These are phyloP conservation scores for Eurosta solidaginis DNA, from an alignment of 1,140 invertebrate species.

Conservation along the genomic window DNA sequence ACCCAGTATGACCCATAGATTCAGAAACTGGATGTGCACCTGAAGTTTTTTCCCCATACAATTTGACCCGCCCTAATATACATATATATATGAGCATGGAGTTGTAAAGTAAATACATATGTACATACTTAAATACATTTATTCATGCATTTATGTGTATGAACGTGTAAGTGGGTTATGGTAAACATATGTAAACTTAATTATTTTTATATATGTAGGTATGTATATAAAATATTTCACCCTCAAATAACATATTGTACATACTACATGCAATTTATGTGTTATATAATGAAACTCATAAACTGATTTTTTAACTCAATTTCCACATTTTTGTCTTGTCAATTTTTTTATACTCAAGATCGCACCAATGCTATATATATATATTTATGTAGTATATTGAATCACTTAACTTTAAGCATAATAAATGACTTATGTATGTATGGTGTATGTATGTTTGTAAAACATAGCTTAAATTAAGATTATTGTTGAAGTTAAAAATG, in stretches of 20 bases:
- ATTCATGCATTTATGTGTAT: not conserved
- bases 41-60: too few relatives aligned
- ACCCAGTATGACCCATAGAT: too few relatives aligned
- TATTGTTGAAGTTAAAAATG: conserved; percentile 40
- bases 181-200: too few relatives aligned
- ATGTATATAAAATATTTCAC: too few relatives aligned
- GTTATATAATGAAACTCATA: not conserved
- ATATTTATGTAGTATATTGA: not conserved
- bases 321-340: not conserved
- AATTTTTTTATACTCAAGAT: not conserved
- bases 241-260: too few relatives aligned
- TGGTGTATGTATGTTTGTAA: not conserved
- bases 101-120: too few relatives aligned
- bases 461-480: conserved; percentile 46
- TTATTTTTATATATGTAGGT: too few relatives aligned
- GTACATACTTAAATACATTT: too few relatives aligned
- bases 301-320: not conserved
- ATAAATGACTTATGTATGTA: not conserved
- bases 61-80: too few relatives aligned
- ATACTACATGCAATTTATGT: not conserved
- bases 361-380: not conserved
- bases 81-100: too few relatives aligned
- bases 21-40: too few relatives aligned
- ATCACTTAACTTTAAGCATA: not conserved
- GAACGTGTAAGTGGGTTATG: too few relatives aligned